phyloP scores from a whole-genome alignment of 2,113 vertebrate species.

The Myiopsitta monachus region DNA sequence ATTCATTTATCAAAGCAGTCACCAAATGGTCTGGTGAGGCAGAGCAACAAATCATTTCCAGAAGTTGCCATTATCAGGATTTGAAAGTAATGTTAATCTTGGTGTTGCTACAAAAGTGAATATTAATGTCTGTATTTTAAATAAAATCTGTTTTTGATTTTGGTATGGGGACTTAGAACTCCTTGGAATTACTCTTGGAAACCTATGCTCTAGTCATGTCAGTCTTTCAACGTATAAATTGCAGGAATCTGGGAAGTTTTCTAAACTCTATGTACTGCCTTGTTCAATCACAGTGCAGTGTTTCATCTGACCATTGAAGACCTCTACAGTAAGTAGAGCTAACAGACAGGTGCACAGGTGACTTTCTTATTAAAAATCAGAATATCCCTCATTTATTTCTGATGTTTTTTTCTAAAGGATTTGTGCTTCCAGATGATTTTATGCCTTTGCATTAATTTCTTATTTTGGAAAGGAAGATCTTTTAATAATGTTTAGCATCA shows the following conservation, averaged over 20 bases:
- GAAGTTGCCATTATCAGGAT: constrained; percentile 12
- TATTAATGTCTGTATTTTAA: constrained; percentile 34
- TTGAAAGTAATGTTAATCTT: constrained; percentile 17
- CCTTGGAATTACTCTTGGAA: background rate
- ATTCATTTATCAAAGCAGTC: constrained; percentile 45
- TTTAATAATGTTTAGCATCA: constrained; percentile 44
- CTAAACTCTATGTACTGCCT: background rate
- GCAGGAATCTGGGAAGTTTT: constrained; percentile 16
- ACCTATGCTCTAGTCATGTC: background rate
- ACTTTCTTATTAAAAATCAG: background rate
- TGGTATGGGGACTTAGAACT: background rate
- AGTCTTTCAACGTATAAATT: background rate
- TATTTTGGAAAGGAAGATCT: constrained; percentile 31
- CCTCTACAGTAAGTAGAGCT: background rate
- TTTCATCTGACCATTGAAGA: background rate
- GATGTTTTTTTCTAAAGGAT: constrained; percentile 10
- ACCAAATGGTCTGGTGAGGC: background rate
- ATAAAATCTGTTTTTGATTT: constrained; percentile 42
- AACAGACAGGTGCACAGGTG: background rate
- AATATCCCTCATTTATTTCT: background rate
- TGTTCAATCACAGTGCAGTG: background rate
- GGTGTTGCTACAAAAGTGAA: background rate
- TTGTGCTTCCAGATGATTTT: background rate
- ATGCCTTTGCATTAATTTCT: constrained; percentile 14
- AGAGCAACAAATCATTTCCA: constrained; percentile 52